These are phyloP conservation scores for Pseudomyrmex gracilis DNA, from an alignment of 1,140 invertebrate genomes.

Conservation along the genomic window DNA sequence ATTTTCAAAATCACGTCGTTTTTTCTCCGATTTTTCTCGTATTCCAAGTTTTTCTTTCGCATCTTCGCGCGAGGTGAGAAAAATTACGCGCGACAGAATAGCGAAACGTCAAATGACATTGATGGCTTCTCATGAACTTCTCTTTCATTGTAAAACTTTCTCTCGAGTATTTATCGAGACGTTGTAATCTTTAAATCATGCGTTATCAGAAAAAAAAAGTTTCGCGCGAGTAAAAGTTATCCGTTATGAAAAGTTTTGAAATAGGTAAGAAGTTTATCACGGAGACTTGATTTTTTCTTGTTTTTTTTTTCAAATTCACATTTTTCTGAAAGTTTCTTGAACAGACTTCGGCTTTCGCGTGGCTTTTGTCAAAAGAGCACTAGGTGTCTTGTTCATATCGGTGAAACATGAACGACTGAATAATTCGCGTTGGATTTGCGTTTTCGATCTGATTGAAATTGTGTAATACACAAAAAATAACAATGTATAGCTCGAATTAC, in stretches of 20 bases:
- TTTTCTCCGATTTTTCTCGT: background rate
- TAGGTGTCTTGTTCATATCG: background rate
- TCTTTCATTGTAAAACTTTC: conserved; percentile 29
- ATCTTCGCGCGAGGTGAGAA: background rate
- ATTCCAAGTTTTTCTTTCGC: background rate
- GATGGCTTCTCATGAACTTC: conserved; percentile 36
- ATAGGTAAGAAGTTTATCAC: conserved; percentile 45
- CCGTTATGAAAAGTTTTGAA: conserved; percentile 45
- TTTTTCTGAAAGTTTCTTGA: conserved; percentile 41
- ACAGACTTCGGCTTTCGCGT: background rate
- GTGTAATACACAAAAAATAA: background rate
- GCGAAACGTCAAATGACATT: conserved; percentile 15
- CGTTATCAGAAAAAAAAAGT: conserved; percentile 54
- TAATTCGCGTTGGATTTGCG: background rate
- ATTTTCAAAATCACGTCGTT: background rate
- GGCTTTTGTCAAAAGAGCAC: background rate
- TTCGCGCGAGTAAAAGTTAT: conserved; percentile 44
- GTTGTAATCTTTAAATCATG: conserved; percentile 38
- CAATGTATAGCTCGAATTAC: background rate
- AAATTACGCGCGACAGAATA: background rate
- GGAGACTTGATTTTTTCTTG: background rate
- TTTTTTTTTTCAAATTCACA: conserved; percentile 30
- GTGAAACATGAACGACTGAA: background rate
- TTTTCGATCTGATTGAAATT: background rate
- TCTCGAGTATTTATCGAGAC: conserved; percentile 8